These are phyloP conservation scores for Papilio demoleus DNA, from an alignment of 2,888 invertebrate genomes.

Conservation along the genomic window DNA sequence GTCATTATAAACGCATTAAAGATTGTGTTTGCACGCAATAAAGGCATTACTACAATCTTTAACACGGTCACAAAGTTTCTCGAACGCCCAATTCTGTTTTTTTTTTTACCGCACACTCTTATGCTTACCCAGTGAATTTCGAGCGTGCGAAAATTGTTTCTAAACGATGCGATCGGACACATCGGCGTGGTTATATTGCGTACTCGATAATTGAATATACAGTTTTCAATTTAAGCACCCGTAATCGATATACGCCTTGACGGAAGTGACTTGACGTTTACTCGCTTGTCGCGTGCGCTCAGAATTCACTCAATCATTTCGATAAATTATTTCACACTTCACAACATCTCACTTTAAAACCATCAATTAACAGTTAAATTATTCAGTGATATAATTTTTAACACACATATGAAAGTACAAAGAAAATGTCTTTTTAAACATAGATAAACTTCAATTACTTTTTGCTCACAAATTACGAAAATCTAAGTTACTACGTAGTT, in stretches of 20 bases:
- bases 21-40: slow-evolving; percentile 75
- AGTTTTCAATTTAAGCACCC: slow-evolving; percentile 52
- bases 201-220: slow-evolving; percentile 55
- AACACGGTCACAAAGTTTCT: slow-evolving; percentile 81
- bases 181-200: slow-evolving; percentile 42
- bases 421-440: too few relatives aligned
- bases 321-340: slow-evolving; percentile 22
- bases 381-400: too few relatives aligned
- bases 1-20: slow-evolving; percentile 80
- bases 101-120: slow-evolving; percentile 67
- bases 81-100: slow-evolving; percentile 73
- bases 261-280: slow-evolving; percentile 39
- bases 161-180: slow-evolving; percentile 46
- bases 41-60: slow-evolving; percentile 72
- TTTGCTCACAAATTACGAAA: background rate
- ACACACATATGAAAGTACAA: too few relatives aligned
- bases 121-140: slow-evolving; percentile 60
- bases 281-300: slow-evolving; percentile 22
- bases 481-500: too few relatives aligned
- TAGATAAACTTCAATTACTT: background rate
- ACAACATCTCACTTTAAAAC: background rate
- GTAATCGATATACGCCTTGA: slow-evolving; percentile 50
- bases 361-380: too few relatives aligned
- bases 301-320: slow-evolving; percentile 19
- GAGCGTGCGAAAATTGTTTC: slow-evolving; percentile 69